phyloP scores from a whole-genome alignment of 2,797 vertebrate species.

The Polyboroides typus region DNA sequence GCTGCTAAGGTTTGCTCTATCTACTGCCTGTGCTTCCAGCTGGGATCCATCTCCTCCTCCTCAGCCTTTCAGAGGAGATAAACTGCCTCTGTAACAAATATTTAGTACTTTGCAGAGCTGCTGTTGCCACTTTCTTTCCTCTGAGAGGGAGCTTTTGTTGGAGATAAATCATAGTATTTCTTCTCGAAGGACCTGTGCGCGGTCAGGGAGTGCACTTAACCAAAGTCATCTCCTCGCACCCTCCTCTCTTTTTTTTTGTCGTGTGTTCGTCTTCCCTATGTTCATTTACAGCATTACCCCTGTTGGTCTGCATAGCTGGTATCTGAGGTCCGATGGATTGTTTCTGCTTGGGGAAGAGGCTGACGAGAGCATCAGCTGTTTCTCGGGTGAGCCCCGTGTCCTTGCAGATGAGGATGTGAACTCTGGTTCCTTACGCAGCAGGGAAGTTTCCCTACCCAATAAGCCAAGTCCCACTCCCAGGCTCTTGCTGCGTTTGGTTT shows the following conservation, averaged over 20 bases:
- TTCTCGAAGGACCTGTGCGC: background rate
- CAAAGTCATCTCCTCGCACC: background rate
- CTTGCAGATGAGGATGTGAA: background rate
- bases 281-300: rapidly evolving
- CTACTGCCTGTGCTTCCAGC: constrained; percentile 21
- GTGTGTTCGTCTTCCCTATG: rapidly evolving
- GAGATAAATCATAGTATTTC: background rate
- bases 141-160: background rate
- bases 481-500: rapidly evolving
- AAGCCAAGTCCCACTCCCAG: background rate
- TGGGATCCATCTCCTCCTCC: constrained; percentile 47
- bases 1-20: too few relatives aligned
- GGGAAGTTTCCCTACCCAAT: background rate
- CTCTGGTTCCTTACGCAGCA: background rate
- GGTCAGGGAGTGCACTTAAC: background rate
- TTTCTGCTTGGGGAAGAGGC: background rate
- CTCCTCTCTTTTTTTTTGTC: background rate
- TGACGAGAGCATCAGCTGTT: background rate
- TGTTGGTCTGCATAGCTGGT: rapidly evolving
- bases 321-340: background rate
- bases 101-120: background rate
- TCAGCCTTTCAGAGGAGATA: constrained; percentile 18
- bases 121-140: background rate
- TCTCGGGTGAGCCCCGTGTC: rapidly evolving
- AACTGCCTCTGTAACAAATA: background rate